Evolutionary conservation across 2,797 vertebrate species (phyloP), one percentile per base, ranked within the genome.

Genomic region (Lithobates sylvaticus): DNA sequence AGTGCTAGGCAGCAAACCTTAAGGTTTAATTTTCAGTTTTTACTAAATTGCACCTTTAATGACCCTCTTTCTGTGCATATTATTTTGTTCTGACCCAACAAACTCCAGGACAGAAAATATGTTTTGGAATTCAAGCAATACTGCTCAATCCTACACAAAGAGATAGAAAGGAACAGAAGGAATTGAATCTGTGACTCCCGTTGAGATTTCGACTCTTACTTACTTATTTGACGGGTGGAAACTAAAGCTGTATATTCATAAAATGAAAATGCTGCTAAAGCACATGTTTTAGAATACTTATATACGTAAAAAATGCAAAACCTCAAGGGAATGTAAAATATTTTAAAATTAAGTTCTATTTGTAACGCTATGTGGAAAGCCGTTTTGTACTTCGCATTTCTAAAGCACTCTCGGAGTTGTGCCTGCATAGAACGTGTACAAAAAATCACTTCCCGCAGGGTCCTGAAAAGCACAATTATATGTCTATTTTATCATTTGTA

Each of bases 151-250:
- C 26, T 65, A 65, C 61, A 65, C 61, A 65, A 65, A 8, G 23
- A 65, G 61, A 65, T 65, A 26, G n/a, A 65, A 65, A 65, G 23
- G 3, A 65, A 65, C 61, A 23, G 61, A 65, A 65, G 61, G 7
- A 65, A 65, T 65, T 65, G 61, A 64, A 64, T 64, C 61, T 26
- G 61, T 65, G 23, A 13, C 61, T 65, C 61, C 61, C 61, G 61
- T 65, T 26, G 61, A 65, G 61, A 65, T 65, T 65, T 65, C n/a
- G n/a, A 65, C n/a, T 65, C 10, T 65, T 54, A 65, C n/a, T 65
- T 26, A 65, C 61, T 65, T 65, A 65, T 65, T 65, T 65, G 61
- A 23, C n/a, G 10, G n/a, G n/a, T 65, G 61, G 23, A 8, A 65
- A 2, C 21, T 2, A 39, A 72, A 39, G 71, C 21, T 44, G 39